Evolutionary conservation across 2,113 vertebrate genomes (phyloP), one percentile per base, ranked within the genome.

Genomic region (Oenanthe melanoleuca): DNA sequence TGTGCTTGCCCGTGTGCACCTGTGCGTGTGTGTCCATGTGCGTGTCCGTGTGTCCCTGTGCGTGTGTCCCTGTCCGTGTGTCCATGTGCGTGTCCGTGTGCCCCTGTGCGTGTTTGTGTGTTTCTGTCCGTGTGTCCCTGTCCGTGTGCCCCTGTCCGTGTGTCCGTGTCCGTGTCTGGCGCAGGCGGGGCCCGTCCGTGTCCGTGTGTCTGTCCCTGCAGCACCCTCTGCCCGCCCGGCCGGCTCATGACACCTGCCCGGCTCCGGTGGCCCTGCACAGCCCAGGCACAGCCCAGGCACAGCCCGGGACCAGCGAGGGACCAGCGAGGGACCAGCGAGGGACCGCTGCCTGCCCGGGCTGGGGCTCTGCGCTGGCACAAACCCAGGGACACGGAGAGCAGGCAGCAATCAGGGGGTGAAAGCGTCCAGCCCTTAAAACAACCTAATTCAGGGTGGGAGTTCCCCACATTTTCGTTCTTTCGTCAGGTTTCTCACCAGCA

Each of bases 161-260:
- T 24, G 52, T 18, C 13, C 49, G 42, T 21, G 40, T 4, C 52
- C 40, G 40, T 40, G 40, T 40, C 40, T 11, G 40, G 40, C 40
- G 40, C 40, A 40, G 40, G 40, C 40, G 40, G 40, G 40, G 14
- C 40, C 40, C 14, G 18, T 3, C 19, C 24, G 22, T 23, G 24
- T 11, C 38, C 6, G 55, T 29, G 28, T 29, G 50, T 52, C 50
- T 73, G 85, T 92, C 90, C 71, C 86, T 61, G 86, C 92, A 96
- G 95, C 95, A 97, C 97, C 90, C 95, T 95, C 96, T 97, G 85
- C 89, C 96, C 29, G 95, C 6, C 59, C 52, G 42, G 56, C 64
- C 40, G 53, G 80, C 33, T 24, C 93, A 93, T 4, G 66, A 23
- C 96, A 88, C 15, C 50, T 17, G 5, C 50, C 57, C 28, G 1